Percentiles rank a stretch among this genome's conserved stretches.
These are phyloP conservation scores for Drosophila anomalata DNA, from an alignment of 2,888 invertebrate genomes.

Conservation along the genomic window DNA sequence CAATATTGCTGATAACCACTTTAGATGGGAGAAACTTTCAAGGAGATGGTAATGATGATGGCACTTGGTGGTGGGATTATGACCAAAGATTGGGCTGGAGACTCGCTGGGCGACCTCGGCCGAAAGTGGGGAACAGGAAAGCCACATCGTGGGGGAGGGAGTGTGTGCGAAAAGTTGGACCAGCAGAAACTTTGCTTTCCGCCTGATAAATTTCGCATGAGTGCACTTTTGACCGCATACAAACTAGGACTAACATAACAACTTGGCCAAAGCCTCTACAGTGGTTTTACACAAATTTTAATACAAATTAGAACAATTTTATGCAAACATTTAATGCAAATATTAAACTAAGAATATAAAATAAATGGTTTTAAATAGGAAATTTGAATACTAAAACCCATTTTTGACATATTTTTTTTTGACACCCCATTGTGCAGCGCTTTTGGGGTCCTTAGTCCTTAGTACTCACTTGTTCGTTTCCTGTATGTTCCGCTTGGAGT, in stretches of 20 bases:
- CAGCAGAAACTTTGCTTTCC: constrained; percentile 49
- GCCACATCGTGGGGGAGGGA: constrained; percentile 7
- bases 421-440: constrained; percentile 12
- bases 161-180: constrained; percentile 56
- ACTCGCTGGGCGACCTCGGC: constrained; percentile 21
- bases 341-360: background rate
- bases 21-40: background rate
- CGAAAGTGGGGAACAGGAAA: constrained; percentile 15
- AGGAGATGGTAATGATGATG: background rate
- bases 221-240: constrained; percentile 78
- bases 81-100: constrained; percentile 4
- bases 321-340: background rate
- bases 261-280: constrained; percentile 46
- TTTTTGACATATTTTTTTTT: background rate
- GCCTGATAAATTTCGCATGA: constrained; percentile 74
- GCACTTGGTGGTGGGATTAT: background rate
- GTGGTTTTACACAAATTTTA: constrained; percentile 26
- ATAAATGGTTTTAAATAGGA: background rate
- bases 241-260: constrained; percentile 57
- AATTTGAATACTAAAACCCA: background rate
- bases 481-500: constrained; percentile 84
- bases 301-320: background rate
- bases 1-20: background rate
- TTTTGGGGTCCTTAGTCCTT: background rate
- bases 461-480: constrained; percentile 83